These are phyloP conservation scores for Ips typographus DNA, from an alignment of 1,140 invertebrate genomes.

Conservation along the genomic window DNA sequence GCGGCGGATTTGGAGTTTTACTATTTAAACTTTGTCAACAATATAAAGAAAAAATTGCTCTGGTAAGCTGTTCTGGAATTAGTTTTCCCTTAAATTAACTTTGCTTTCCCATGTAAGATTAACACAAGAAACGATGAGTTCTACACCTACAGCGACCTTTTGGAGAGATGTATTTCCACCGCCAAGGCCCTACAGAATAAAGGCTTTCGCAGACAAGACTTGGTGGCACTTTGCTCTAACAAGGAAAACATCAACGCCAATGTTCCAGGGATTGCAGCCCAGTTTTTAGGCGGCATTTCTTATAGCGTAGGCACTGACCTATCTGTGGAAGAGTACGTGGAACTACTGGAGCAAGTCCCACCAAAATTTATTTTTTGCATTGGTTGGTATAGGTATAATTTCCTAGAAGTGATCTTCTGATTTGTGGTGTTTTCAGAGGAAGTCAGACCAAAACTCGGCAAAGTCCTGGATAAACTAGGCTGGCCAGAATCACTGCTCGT, in stretches of 20 bases:
- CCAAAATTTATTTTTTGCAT: constrained; percentile 12
- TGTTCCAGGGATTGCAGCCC: constrained; percentile 8
- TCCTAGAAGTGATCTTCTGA: background rate
- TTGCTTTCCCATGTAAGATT: constrained; percentile 1
- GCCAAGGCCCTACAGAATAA: background rate
- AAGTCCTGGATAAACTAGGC: background rate
- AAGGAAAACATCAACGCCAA: constrained; percentile 14
- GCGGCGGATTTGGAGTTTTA: no score
- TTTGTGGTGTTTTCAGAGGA: constrained; percentile 6
- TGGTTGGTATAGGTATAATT: background rate
- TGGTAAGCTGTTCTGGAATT: no score
- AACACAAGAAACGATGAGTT: constrained; percentile 7
- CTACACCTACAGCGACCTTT: constrained; percentile 5
- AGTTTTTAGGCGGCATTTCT: background rate
- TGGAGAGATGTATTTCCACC: constrained; percentile 1
- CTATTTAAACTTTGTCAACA: no score
- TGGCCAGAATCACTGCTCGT: background rate
- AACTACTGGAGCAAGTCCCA: constrained; percentile 7
- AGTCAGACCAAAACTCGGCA: no score
- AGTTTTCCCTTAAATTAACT: background rate
- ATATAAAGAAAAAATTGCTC: no score
- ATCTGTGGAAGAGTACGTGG: background rate
- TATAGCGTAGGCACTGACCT: constrained; percentile 6
- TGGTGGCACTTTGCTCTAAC: constrained; percentile 13
- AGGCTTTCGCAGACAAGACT: constrained; percentile 5